Base-by-base conservation (phyloP, 1,140 invertebrate species). In the Trialeurodes vaporariorum region DNA sequence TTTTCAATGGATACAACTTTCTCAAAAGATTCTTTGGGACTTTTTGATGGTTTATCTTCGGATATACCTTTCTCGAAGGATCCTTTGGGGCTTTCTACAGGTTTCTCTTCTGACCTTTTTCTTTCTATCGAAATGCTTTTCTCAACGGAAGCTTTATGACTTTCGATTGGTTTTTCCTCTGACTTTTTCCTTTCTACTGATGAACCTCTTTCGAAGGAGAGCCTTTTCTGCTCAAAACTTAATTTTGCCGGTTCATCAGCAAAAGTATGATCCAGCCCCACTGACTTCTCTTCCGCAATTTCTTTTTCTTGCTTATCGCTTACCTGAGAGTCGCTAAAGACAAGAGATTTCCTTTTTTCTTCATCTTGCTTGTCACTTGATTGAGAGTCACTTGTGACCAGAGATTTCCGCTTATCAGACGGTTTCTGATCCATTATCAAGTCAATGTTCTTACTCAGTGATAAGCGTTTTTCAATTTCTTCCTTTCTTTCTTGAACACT, bases 401-500 rank as follows among this genome's bases (percentile, higher is more conserved):
- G 11, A 1, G 64, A 63, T 11, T 1, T 9, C 1, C 26, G 1
- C 23, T 58, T 65, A 0, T 40, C 23, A n/a, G 27, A 17, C 9
- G 23, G 23, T 24, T 70, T 73, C 21, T 71, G 61, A 12, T 74
- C 70, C 27, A 83, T 83, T 34, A 63, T 13, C 1, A 60, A 24
- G 1, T 63, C 34, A 13, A 65, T 65, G 1, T 63, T 63, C 17
- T 49, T 49, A 17, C 34, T 49, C 34, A 49, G 17, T 59, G 84
- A 87, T 24, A 87, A 76, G 68, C 86, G 83, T 76, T 86, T 86
- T 40, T 86, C 85, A 63, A 88, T 88, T 79, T 87, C 84, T 74
- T 86, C 81, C 68, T 86, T 84, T 66, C 86, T 79, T 75, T 88
- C 86, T 25, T 84, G 84, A 59, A 87, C 86, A 23, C 84, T 84